These are phyloP conservation scores for Callipepla squamata DNA, from an alignment of 2,113 vertebrate species.

Conservation along the genomic window DNA sequence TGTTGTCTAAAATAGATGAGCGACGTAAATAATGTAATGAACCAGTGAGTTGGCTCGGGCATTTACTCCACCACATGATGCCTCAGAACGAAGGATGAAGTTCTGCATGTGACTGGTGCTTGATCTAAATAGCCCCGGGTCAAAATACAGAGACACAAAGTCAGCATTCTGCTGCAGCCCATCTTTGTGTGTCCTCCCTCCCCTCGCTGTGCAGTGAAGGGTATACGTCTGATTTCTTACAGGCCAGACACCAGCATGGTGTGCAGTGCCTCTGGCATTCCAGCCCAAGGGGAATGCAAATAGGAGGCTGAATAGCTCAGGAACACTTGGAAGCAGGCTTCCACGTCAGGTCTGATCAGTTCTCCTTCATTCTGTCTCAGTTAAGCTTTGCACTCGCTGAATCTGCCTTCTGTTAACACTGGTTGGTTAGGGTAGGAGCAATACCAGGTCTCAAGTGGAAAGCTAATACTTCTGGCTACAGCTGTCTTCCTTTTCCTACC, in stretches of 20 bases:
- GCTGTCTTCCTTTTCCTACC: not conserved
- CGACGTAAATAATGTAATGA: slow-evolving; percentile 12
- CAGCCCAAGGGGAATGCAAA: not conserved
- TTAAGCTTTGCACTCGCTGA: not conserved
- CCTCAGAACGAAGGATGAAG: slow-evolving; percentile 27
- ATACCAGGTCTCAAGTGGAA: not conserved
- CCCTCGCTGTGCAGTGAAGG: rapidly evolving
- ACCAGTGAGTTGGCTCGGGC: not conserved
- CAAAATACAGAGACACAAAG: slow-evolving; percentile 19
- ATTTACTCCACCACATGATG: not conserved
- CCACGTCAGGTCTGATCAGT: not conserved
- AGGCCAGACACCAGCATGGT: not conserved
- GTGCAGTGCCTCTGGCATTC: rapidly evolving
- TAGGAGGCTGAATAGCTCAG: not conserved
- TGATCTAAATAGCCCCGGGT: slow-evolving; percentile 20
- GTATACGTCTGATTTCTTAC: not conserved
- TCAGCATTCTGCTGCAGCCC: not conserved
- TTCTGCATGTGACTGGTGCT: slow-evolving; percentile 26
- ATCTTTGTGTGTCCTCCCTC: not conserved
- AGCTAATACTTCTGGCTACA: not conserved
- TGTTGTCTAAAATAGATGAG: slow-evolving; percentile 46
- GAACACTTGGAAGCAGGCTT: not conserved
- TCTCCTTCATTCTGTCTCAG: not conserved
- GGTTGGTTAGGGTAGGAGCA: not conserved
- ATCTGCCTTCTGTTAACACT: not conserved